phyloP scores from a whole-genome alignment of 2,113 vertebrate genomes.

The Nestor notabilis region DNA sequence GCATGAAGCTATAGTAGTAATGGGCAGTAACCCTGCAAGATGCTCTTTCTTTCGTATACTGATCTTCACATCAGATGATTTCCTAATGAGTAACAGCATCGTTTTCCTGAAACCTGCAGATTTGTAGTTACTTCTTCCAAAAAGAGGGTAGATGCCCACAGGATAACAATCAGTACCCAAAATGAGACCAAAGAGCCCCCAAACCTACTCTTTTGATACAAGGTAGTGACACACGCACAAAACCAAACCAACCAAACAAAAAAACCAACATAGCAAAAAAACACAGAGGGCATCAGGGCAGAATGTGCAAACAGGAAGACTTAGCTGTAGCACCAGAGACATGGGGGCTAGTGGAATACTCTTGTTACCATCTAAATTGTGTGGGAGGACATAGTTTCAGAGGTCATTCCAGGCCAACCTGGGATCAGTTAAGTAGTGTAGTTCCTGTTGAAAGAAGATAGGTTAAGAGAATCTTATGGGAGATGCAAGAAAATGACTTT shows the following conservation, averaged over 20 bases:
- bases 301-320: background rate
- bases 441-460: background rate
- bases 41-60: background rate
- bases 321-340: background rate
- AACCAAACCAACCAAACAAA: background rate
- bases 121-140: background rate
- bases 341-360: background rate
- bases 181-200: background rate
- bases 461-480: background rate
- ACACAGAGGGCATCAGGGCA: fast-evolving
- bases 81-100: background rate
- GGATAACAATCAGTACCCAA: background rate
- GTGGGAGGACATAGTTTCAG: background rate
- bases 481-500: background rate
- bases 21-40: background rate
- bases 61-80: background rate
- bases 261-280: background rate
- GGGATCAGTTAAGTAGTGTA: background rate
- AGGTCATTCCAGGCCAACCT: background rate
- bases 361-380: background rate
- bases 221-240: background rate
- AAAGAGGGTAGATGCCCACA: background rate
- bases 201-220: background rate
- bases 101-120: background rate
- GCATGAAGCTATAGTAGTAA: background rate